phyloP scores from a whole-genome alignment of 2,113 vertebrate species.

The Panthera uncia region DNA sequence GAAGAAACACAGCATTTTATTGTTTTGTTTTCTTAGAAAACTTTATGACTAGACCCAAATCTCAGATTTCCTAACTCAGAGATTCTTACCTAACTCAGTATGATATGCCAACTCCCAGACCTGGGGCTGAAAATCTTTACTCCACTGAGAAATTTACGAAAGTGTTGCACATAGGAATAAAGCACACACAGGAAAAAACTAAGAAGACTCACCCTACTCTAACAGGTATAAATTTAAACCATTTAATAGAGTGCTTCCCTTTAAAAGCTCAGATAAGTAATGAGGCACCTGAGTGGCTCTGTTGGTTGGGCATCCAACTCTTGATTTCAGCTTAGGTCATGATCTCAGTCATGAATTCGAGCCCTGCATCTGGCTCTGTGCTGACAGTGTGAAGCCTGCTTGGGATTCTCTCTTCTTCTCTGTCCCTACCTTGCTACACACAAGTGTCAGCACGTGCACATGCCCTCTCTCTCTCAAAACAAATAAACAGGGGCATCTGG shows the following conservation, averaged over 20 bases:
- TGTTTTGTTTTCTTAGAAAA: conserved; percentile 49
- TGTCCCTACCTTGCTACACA: no score
- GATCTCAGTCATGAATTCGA: no score
- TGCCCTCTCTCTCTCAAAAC: no score
- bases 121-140: conserved; percentile 7
- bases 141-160: not conserved
- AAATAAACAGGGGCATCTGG: no score
- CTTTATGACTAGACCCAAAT: conserved; percentile 1
- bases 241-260: not conserved
- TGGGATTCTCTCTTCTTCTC: no score
- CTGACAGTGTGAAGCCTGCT: no score
- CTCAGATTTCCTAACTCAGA: conserved; percentile 32
- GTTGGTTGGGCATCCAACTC: no score
- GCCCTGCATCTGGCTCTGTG: no score
- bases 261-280: conserved; percentile 23
- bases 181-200: not conserved
- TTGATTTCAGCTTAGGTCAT: no score
- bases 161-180: not conserved
- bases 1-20: not conserved
- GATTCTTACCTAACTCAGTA: not conserved
- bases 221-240: not conserved
- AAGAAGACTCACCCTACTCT: not conserved
- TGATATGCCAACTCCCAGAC: not conserved
- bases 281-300: not conserved
- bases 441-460: no score